Conservation (phyloP, 2,888 invertebrate genomes). For the Hesperia comma region DNA sequence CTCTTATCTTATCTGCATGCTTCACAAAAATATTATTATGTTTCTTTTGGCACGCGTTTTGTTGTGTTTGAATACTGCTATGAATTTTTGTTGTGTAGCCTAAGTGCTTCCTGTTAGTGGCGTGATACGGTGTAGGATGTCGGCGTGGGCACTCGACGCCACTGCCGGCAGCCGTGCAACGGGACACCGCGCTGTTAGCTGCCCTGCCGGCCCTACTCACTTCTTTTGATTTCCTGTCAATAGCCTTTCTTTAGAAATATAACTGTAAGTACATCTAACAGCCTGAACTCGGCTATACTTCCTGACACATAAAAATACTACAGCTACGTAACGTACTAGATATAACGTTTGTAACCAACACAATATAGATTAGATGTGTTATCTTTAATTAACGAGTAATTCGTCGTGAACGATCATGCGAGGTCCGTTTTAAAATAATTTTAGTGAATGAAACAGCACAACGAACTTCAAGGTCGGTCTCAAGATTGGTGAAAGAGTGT, state of each 20-base stretch:
- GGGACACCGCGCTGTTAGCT: constrained; percentile 60
- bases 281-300: neutral
- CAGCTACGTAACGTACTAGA: too few relatives aligned
- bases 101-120: constrained; percentile 57
- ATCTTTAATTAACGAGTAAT: constrained; percentile 60
- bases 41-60: constrained; percentile 62
- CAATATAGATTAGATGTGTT: constrained; percentile 56
- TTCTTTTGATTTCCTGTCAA: constrained; percentile 63
- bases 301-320: neutral
- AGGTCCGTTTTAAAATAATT: constrained; percentile 52
- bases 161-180: constrained; percentile 52
- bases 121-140: constrained; percentile 45
- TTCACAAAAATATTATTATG: constrained; percentile 38
- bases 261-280: constrained; percentile 42
- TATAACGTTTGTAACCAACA: neutral
- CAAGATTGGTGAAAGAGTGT: constrained; percentile 44
- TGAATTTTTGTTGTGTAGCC: constrained; percentile 46
- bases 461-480: constrained; percentile 60
- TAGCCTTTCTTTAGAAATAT: constrained; percentile 49
- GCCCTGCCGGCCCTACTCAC: constrained; percentile 48
- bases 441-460: constrained; percentile 60
- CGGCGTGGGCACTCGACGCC: constrained; percentile 34
- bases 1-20: constrained; percentile 59
- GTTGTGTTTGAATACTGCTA: constrained; percentile 55
- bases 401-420: constrained; percentile 42